A percentile compares a stretch with the other conserved stretches of the same genome.
These are phyloP conservation scores for Micropterix aruncella DNA, from an alignment of 2,888 invertebrate genomes.

Conservation along the genomic window DNA sequence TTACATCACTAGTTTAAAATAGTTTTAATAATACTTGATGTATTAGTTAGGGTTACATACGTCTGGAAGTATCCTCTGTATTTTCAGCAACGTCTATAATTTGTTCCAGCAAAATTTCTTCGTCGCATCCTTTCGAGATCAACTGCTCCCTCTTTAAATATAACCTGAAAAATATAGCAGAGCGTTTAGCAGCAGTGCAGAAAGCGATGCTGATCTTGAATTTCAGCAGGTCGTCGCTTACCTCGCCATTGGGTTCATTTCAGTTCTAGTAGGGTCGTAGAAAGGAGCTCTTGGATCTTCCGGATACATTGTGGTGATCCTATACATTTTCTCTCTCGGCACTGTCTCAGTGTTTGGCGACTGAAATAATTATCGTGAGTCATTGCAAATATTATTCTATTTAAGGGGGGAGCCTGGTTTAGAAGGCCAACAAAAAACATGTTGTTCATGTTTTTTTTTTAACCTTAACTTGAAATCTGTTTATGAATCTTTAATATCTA, in stretches of 20 bases:
- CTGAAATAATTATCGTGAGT: conserved; percentile 24
- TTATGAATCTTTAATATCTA: no score
- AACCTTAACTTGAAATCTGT: no score
- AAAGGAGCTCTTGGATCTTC: conserved; percentile 89
- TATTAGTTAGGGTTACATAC: conserved; percentile 32
- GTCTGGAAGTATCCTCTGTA: conserved; percentile 48
- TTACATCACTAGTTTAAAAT: no score
- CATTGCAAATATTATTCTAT: background rate
- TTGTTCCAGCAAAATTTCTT: conserved; percentile 41
- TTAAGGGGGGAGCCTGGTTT: no score
- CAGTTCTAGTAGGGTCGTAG: conserved; percentile 53
- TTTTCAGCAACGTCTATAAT: conserved; percentile 51
- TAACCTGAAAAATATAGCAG: conserved; percentile 26
- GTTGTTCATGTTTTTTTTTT: no score
- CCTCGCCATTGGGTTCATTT: conserved; percentile 72
- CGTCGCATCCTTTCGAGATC: conserved; percentile 61
- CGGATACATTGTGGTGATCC: conserved; percentile 82
- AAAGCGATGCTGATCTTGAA: background rate
- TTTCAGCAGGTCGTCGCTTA: background rate
- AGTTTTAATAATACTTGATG: no score
- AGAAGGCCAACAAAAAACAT: no score
- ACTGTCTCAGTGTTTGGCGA: conserved; percentile 64
- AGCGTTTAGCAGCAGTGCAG: background rate
- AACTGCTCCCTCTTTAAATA: conserved; percentile 62
- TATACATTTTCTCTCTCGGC: conserved; percentile 73